phyloP scores from a whole-genome alignment of 2,797 vertebrate species.

The Siniperca scherzeri region DNA sequence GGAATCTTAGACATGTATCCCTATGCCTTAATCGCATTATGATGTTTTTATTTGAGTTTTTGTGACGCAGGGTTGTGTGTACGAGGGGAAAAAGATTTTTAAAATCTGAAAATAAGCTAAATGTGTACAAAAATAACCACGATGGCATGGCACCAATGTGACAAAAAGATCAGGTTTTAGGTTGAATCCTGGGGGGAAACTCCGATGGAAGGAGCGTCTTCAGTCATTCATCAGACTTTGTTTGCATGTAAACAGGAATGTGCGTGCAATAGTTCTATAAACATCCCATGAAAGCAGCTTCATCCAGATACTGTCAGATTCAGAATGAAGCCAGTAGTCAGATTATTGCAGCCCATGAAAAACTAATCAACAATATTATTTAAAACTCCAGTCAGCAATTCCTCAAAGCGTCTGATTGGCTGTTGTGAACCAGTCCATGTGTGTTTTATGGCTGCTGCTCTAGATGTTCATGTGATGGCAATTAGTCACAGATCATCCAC shows the following conservation, averaged over 20 bases:
- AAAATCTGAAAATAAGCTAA: background rate
- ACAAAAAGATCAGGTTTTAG: background rate
- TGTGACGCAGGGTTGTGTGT: background rate
- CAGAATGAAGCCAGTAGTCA: background rate
- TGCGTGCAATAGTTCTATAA: background rate
- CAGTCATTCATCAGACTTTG: background rate
- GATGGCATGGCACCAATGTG: background rate
- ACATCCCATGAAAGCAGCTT: constrained; percentile 11
- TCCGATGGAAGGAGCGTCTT: background rate
- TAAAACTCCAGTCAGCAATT: constrained; percentile 29
- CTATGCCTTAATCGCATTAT: background rate
- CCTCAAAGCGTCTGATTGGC: constrained; percentile 24
- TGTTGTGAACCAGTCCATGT: background rate
- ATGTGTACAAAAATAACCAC: background rate
- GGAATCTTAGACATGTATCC: too few species aligned
- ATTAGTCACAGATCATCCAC: constrained; percentile 31
- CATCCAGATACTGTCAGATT: background rate
- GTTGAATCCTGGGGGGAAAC: background rate
- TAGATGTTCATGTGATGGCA: constrained; percentile 33
- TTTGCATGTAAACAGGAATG: background rate
- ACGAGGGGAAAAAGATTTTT: background rate
- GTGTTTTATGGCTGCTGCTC: constrained; percentile 18
- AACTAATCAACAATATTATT: background rate
- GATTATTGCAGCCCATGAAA: constrained; percentile 8
- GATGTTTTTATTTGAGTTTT: background rate